Base-by-base conservation (phyloP, 1,140 invertebrate species). In the Stenopsyche tienmushanensis region DNA sequence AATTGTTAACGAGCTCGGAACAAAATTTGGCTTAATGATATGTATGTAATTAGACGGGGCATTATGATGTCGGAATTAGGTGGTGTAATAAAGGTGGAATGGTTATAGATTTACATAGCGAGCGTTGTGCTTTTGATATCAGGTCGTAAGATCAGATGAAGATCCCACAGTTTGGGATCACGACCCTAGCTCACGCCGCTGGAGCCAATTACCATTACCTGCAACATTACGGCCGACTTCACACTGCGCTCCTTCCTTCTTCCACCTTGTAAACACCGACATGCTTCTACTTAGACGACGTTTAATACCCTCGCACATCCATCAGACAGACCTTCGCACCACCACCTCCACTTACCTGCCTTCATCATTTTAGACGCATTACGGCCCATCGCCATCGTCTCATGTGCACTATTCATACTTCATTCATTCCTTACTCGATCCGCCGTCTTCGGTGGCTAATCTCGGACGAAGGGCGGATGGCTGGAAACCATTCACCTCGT, bases 161-260 rank as follows among this genome's bases (percentile, higher is more conserved):
- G 54, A 57, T 57, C 54, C 54, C 54, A 57, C 54, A 57, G 54
- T 57, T 57, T 26, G 15, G 39, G 54, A 57, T 57, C 54, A 42
- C 54, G 54, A 57, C 54, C 54, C 34, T 23, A 17, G 54, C 54
- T 57, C 54, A 57, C 34, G 54, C 54, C 15, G 54, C 29, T 29
- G 13, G 26, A 25, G 54, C 54, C 54, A 57, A 57, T 57, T 57
- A 57, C 54, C 54, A 55, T 55, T 57, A 57, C 54, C 54, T 13
- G 54, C 26, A 34, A 29, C 54, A 34, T 42, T 57, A 41, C 21
- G 39, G 54, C 34, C 54, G 54, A 29, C 21, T 57, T 53, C 50
- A 53, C 50, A 26, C 50, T 24, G 25, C 25, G 24, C 15, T 21
- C 3, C 15, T 49, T 49, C 47, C 47, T 34, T 34, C 29, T 34